These are phyloP conservation scores for Gorsachius magnificus DNA, from an alignment of 2,797 vertebrate genomes.

Conservation along the genomic window DNA sequence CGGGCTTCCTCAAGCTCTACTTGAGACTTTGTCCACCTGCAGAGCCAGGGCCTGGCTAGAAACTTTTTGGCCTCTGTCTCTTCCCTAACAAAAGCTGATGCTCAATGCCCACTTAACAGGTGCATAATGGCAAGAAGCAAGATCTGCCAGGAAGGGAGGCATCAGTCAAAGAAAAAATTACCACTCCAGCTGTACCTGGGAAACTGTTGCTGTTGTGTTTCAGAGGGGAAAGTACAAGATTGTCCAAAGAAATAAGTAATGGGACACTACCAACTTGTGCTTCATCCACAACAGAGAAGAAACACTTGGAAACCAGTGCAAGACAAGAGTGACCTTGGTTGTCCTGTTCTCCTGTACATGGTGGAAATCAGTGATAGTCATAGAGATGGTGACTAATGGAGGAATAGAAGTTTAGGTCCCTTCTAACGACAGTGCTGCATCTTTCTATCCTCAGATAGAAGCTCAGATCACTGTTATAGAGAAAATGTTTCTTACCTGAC, in stretches of 20 bases:
- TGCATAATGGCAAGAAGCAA: background rate
- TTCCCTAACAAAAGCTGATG: background rate
- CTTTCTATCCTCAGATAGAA: background rate
- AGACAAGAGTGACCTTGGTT: background rate
- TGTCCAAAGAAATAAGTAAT: background rate
- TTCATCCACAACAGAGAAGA: background rate
- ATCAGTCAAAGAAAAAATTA: background rate
- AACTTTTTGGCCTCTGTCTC: background rate
- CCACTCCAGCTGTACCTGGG: background rate
- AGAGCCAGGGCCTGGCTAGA: background rate
- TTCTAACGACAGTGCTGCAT: background rate
- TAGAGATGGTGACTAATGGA: background rate
- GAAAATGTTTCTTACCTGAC: background rate
- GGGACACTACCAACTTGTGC: background rate
- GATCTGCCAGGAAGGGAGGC: background rate
- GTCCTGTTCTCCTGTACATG: background rate
- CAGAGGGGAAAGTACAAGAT: background rate
- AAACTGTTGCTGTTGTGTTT: background rate
- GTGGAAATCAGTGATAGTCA: background rate
- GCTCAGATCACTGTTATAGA: background rate
- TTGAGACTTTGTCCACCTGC: background rate
- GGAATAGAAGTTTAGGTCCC: background rate
- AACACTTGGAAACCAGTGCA: background rate
- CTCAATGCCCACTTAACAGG: conserved; percentile 1
- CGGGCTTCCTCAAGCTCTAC: background rate